Conservation (phyloP, 2,888 invertebrate genomes). For the Calameuta idolon region DNA sequence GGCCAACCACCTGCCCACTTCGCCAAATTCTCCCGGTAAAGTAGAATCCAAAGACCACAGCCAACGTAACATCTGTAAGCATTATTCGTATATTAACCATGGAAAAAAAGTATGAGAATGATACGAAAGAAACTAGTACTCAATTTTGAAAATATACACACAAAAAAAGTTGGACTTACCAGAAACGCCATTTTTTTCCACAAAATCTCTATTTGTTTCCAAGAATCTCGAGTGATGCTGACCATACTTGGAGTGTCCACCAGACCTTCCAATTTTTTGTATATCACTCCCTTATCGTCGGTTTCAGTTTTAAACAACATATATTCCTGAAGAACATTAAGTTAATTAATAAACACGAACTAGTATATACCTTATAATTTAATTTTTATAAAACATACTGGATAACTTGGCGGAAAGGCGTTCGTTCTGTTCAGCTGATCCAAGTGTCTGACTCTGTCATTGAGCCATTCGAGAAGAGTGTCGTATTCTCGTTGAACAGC, state of each 20-base stretch:
- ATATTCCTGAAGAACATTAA: conserved; percentile 74
- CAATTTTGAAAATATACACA: neutral
- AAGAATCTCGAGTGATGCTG: conserved; percentile 86
- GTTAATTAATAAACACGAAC: neutral
- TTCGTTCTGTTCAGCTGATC: conserved; percentile 82
- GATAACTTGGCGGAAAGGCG: conserved; percentile 81
- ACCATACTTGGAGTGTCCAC: conserved; percentile 85
- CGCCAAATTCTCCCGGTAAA: conserved; percentile 87
- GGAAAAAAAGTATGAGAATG: too few species aligned
- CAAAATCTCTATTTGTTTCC: conserved; percentile 82
- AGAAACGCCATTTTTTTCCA: conserved; percentile 83
- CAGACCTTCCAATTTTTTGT: conserved; percentile 82
- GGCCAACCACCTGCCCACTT: conserved; percentile 90
- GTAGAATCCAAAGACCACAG: conserved; percentile 88
- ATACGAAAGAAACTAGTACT: neutral
- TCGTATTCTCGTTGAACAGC: conserved; percentile 86
- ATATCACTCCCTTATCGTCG: conserved; percentile 78
- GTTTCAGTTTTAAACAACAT: conserved; percentile 81
- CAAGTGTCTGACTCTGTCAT: conserved; percentile 80
- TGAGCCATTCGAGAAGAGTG: conserved; percentile 84
- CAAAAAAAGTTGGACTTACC: conserved; percentile 48
- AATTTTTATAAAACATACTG: conserved; percentile 57
- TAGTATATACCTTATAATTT: neutral
- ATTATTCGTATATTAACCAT: too few species aligned
- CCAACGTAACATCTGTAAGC: conserved; percentile 83